Base-by-base conservation (phyloP, 1,140 invertebrate species). In the Augochlora pura region DNA sequence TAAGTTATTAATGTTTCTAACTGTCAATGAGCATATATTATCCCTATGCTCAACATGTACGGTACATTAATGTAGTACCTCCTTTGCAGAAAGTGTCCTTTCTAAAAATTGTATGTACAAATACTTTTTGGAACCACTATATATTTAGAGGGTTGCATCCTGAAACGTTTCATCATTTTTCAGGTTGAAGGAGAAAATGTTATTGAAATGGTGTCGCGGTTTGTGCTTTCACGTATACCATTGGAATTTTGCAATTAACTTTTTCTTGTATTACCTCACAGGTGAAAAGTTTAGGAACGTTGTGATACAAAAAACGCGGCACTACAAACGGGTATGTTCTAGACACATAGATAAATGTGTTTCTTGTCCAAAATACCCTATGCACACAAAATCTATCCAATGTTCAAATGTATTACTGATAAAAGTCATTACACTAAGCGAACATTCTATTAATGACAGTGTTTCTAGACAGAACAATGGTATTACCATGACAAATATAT, bases 231-330 rank as follows among this genome's bases (percentile, higher is more conserved):
- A 89, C 54, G 63, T 90, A 21, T 90, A 90, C 27, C 89, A 90
- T 27, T 90, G 89, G 89, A 90, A 87, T 71, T 90, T 90, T 66
- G 89, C 87, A 25, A 86, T 90, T 32, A 91, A 90, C 72, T 91
- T 91, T 60, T 89, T 90, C 65, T 75, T 91, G n/a, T 90, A 91
- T 66, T 91, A 86, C 77, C 79, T 90, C 5, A 87, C 89, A 46
- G 83, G 87, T 49, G 82, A 88, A 72, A 90, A 88, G 59, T 90
- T 90, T 75, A 71, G 86, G 49, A 83, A 70, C 18, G 79, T 82
- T 57, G 86, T 90, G 21, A 78, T 86, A 71, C 67, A 76, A 27
- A 81, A 72, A 27, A 75, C 88, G 25, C 81, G 70, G 54, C 75
- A 77, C 42, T 81, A 66, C 25, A 89, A 76, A 38, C 80, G 73